Evolutionary conservation across 1,140 invertebrate genomes (phyloP), one percentile per base, ranked within the genome.

Genomic region (Prorops nasuta): DNA sequence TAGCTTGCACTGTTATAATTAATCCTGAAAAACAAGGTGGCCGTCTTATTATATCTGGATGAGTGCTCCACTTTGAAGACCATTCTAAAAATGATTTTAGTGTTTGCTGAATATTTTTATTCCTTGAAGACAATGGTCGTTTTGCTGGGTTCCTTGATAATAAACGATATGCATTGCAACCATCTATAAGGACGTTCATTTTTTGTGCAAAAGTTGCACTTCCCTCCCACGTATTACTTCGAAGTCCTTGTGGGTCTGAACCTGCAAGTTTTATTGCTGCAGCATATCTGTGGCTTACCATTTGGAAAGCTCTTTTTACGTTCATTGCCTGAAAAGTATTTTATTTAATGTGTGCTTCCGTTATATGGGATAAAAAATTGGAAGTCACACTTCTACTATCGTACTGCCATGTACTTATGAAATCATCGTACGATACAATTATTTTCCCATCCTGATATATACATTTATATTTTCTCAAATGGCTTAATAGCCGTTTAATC

Each of bases 251-350:
- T 8, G 47, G 32, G 14, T 38, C 12, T n/a, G n/a, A n/a, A 7
- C 52, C 55, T 17, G 59, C 49, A 17, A 44, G 49, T 39, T 14
- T 28, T 4, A 58, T 56, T 1, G 54, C 56, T 1, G 24, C 15
- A 0, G 56, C 41, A 42, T 32, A 51, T 16, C 41, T 16, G 19
- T 32, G 20, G 20, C 56, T 50, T 3, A 58, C 35, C 4, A 58
- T 15, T 40, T 62, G 56, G 36, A 62, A 56, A 1, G 51, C 44
- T 35, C 43, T 28, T 34, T 52, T 43, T 12, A 63, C 55, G 17
- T 60, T 63, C 58, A 61, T 64, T 0, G 41, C 35, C 32, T 63
- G 43, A 19, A 60, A 63, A 15, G 15, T 9, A 39, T 60, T 56
- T 31, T 52, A 55, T 14, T 31, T 1, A 2, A 64, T 34, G 44